phyloP scores from a whole-genome alignment of 2,888 invertebrate genomes.

The Brenthis hecate region DNA sequence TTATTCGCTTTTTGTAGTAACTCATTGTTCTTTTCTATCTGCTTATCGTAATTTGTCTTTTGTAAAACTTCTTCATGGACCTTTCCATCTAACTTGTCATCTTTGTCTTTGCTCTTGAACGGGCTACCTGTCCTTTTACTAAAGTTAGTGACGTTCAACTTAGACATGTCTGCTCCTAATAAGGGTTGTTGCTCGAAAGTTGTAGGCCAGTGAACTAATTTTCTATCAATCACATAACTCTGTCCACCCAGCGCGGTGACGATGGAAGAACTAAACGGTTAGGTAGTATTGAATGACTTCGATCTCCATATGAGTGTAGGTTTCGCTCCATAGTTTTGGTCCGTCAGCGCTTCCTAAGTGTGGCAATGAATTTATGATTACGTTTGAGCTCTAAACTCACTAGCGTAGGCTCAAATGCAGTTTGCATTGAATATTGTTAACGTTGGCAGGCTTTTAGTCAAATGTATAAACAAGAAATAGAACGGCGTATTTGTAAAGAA shows the following conservation, averaged over 20 bases:
- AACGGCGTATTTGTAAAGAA: constrained; percentile 44
- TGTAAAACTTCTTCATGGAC: constrained; percentile 65
- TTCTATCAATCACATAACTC: constrained; percentile 51
- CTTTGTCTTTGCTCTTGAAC: constrained; percentile 51
- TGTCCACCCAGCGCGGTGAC: constrained; percentile 63
- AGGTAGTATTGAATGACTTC: constrained; percentile 57
- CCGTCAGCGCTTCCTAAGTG: constrained; percentile 72
- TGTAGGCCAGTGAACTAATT: constrained; percentile 58
- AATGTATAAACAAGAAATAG: constrained; percentile 43
- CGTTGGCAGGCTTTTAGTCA: constrained; percentile 44
- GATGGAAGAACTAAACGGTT: constrained; percentile 63
- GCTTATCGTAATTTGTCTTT: constrained; percentile 63
- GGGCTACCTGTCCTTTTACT: constrained; percentile 59
- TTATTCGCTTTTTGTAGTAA: constrained; percentile 68
- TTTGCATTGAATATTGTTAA: constrained; percentile 66
- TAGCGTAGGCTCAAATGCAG: constrained; percentile 65
- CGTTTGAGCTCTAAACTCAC: constrained; percentile 43
- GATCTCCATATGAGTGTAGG: constrained; percentile 71
- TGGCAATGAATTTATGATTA: constrained; percentile 75
- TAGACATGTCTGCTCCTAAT: constrained; percentile 59
- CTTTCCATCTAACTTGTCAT: constrained; percentile 45
- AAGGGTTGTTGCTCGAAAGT: constrained; percentile 51
- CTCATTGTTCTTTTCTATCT: constrained; percentile 71
- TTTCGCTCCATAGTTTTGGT: constrained; percentile 78
- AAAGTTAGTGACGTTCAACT: constrained; percentile 68